A percentile compares a stretch with the other conserved stretches of the same genome.
Conservation (phyloP, 1,140 invertebrate genomes). For the Drosophila dunni region DNA sequence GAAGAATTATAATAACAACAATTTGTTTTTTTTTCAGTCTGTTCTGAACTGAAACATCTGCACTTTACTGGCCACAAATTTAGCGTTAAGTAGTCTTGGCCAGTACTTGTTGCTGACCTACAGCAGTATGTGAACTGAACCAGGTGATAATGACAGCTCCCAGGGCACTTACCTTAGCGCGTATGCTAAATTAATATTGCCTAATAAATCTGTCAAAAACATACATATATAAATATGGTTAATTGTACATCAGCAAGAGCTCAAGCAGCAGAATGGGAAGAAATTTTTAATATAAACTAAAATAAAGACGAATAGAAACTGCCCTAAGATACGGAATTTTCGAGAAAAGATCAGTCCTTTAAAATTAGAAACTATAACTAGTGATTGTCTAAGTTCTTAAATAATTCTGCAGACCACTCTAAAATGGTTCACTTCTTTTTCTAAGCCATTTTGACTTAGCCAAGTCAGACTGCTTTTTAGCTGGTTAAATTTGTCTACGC, state of each 20-base stretch:
- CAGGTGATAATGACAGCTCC: conserved; percentile 70
- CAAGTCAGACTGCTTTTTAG: too few relatives aligned
- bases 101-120: conserved; percentile 42
- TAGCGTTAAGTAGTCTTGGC: conserved; percentile 12
- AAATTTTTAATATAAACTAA: background rate
- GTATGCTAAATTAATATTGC: conserved; percentile 74
- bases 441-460: too few relatives aligned
- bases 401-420: too few relatives aligned
- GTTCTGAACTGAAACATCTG: conserved; percentile 10
- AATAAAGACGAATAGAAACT: background rate
- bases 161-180: conserved; percentile 45
- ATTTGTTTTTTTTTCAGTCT: background rate
- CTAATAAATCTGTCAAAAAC: conserved; percentile 78
- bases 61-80: conserved; percentile 20
- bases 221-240: conserved; percentile 42
- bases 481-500: too few relatives aligned
- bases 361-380: too few relatives aligned
- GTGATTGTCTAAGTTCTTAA: too few relatives aligned
- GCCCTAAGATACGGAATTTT: background rate
- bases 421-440: too few relatives aligned
- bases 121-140: conserved; percentile 43
- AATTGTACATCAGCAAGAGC: conserved; percentile 57
- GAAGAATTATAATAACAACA: background rate
- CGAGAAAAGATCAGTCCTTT: too few relatives aligned
- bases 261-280: conserved; percentile 3